Conservation (phyloP, 1,140 invertebrate species). For the Zaprionus tsacasi region DNA sequence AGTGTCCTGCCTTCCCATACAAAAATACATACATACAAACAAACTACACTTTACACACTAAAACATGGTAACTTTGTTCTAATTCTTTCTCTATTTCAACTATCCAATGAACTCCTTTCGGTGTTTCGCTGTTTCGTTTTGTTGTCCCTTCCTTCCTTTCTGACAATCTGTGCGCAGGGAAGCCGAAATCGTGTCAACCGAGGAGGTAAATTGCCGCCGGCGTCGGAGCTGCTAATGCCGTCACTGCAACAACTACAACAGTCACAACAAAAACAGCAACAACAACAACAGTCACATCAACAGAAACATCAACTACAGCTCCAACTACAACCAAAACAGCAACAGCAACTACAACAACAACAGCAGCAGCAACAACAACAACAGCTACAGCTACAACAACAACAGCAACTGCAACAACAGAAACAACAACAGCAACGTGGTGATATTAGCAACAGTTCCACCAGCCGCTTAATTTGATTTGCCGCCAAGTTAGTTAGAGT, state of each 20-base stretch:
- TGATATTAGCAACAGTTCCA: conserved; percentile 76
- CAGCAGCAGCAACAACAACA: conserved; percentile 47
- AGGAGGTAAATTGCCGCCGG: conserved; percentile 66
- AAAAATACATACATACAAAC: conserved; percentile 7
- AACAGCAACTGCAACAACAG: conserved; percentile 52
- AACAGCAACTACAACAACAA: conserved; percentile 48
- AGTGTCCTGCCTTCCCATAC: conserved; percentile 37
- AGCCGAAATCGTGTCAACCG: conserved; percentile 60
- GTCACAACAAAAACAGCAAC: conserved; percentile 44
- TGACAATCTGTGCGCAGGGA: conserved; percentile 47
- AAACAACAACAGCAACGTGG: conserved; percentile 74
- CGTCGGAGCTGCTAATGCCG: conserved; percentile 57
- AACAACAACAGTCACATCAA: conserved; percentile 39
- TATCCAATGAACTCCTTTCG: conserved; percentile 37
- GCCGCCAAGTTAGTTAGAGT: conserved; percentile 78
- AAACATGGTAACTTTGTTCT: conserved; percentile 46
- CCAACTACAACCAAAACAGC: conserved; percentile 49
- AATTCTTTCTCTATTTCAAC: conserved; percentile 58
- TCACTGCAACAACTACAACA: conserved; percentile 62
- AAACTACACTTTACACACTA: conserved; percentile 46
- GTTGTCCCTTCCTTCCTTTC: conserved; percentile 30
- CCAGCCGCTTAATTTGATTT: conserved; percentile 81
- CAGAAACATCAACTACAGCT: conserved; percentile 59
- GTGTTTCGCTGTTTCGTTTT: conserved; percentile 52
- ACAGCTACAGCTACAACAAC: conserved; percentile 41